Base-by-base conservation (phyloP, 1,140 invertebrate genomes). In the Delia radicum region DNA sequence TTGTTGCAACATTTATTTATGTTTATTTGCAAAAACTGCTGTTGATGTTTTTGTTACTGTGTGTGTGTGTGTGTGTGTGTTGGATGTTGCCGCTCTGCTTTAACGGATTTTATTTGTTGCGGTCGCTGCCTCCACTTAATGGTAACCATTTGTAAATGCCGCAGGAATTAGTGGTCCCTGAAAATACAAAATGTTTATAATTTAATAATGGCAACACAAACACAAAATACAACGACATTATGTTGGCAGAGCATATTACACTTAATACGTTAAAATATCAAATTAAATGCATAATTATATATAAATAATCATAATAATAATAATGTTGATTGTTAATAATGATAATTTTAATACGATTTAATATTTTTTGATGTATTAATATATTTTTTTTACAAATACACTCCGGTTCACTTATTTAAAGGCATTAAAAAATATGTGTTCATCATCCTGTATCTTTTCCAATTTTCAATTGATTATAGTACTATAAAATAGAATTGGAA, bases 101-200 rank as follows among this genome's bases (percentile, higher is more conserved):
- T 69, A 69, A 69, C 65, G 18, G 29, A 37, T 75, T 72, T 77
- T 80, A 46, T 75, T 75, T 79, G 46, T 74, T 88, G 84, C 83
- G 87, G 81, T 87, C 79, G 80, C 78, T 81, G 79, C 81, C 81
- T 83, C 83, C 80, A 81, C 91, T 95, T 93, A 96, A 92, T 95
- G 94, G 90, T 95, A 95, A 90, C 94, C 94, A 90, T 96, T 96
- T 90, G 94, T 95, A 90, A 95, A 96, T 89, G 94, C 94, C 89
- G 94, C 94, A 90, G 94, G 94, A 91, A 96, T 95, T 90, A 96
- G 89, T 87, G 94, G 94, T 87, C 94, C 94, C 94, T 96, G 91
- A 76, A 82, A 85, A 82, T 79, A 83, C 3, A n/a, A 31, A 27
- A 74, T 12, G 10, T 37, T 13, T 62, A 31, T 18, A 27, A n/a